These are phyloP conservation scores for Aleadryas rufinucha DNA, from an alignment of 2,113 vertebrate genomes.

Conservation along the genomic window DNA sequence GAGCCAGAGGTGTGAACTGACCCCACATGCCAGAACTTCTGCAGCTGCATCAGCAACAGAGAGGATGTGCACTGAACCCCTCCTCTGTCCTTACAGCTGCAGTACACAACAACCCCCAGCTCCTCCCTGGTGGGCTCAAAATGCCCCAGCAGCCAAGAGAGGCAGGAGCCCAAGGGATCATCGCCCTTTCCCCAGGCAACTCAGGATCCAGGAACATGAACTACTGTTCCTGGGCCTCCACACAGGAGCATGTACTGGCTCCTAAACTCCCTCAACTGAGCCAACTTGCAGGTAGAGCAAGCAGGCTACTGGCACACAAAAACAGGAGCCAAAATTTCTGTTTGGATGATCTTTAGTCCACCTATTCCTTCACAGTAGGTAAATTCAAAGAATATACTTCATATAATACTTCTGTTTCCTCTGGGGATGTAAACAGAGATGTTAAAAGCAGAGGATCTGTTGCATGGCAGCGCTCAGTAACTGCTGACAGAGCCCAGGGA, in stretches of 20 bases:
- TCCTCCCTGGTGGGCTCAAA: not conserved
- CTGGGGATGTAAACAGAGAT: not conserved
- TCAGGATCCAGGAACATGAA: not conserved
- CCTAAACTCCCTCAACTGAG: not conserved
- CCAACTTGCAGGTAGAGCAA: fast-evolving
- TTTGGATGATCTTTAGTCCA: not conserved
- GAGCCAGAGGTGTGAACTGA: not conserved
- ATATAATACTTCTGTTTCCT: not conserved
- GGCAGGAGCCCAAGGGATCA: not conserved
- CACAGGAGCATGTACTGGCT: not conserved
- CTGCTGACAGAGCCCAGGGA: not conserved
- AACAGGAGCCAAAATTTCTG: not conserved
- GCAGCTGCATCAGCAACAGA: not conserved
- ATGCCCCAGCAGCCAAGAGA: not conserved
- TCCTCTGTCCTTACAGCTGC: not conserved
- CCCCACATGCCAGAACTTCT: not conserved
- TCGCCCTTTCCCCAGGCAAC: not conserved
- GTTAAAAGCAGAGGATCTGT: too few relatives aligned
- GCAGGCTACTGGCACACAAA: not conserved
- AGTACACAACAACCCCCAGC: fast-evolving
- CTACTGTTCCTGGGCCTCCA: not conserved
- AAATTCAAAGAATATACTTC: not conserved
- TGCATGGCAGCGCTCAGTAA: not conserved
- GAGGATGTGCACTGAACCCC: not conserved
- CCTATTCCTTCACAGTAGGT: not conserved